Evolutionary conservation across 2,888 invertebrate genomes (phyloP), one percentile per base, ranked within the genome.

Genomic region (Parthenolecanium corni): DNA sequence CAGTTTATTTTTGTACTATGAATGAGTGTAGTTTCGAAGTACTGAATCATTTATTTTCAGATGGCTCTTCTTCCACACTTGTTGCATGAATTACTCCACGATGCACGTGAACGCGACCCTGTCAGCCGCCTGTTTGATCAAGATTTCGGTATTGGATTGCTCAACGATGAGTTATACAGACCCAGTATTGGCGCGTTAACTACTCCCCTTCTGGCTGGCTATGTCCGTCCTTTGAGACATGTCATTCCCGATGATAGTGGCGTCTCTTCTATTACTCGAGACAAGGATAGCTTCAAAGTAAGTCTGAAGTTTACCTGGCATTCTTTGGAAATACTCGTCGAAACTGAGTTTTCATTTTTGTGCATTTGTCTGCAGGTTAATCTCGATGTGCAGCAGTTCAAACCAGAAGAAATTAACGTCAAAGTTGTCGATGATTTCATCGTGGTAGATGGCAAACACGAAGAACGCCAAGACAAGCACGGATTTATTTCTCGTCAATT

Each of bases 401-500:
- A 70, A 52, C 75, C 75, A 0, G 73, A 75, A 20, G 75, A 76
- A 67, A 70, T 76, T 11, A 70, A 69, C 3, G 74, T 76, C 16
- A 76, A 75, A 66, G 72, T 73, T 0, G 71, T 72, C 3, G 74
- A 75, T 65, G 72, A 72, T 62, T 70, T 67, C 65, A 67, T 76
- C 2, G 70, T 73, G 3, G 70, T 76, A 5, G 73, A 74, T 49
- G 75, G 74, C 18, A 74, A 73, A 66, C 76, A 76, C 67, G 74
- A 74, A 63, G 75, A 76, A 65, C 70, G 71, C 46, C 68, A 69
- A 16, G 75, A 76, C 58, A 72, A 75, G 54, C 73, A 74, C 66
- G 76, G 76, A 1, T 72, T 70, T 64, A 71, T 76, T 57, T 72
- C 73, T 2, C 68, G 75, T n/a, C 73, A 75, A 58, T 75, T 76